These are phyloP conservation scores for Lamprotornis superbus DNA, from an alignment of 2,113 vertebrate genomes.

Conservation along the genomic window DNA sequence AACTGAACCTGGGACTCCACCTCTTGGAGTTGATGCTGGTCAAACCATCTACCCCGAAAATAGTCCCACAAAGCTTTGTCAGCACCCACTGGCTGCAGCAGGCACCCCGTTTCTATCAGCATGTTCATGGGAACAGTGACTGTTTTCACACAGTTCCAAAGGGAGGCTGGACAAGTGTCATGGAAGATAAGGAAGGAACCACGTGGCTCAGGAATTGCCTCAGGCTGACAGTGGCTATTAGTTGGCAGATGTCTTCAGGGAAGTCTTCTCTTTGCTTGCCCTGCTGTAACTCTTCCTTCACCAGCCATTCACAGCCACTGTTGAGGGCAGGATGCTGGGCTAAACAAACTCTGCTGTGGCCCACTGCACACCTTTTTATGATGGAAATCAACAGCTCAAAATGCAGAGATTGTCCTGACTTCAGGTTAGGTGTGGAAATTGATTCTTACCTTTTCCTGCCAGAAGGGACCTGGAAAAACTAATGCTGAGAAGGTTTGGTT, in stretches of 20 bases:
- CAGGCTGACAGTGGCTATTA: neutral
- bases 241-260: neutral
- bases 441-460: neutral
- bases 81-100: neutral
- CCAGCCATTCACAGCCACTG: neutral
- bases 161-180: neutral
- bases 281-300: neutral
- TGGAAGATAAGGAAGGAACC: neutral
- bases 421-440: neutral
- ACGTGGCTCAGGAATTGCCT: neutral
- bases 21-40: neutral
- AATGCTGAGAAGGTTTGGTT: neutral
- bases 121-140: neutral
- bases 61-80: neutral
- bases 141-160: neutral
- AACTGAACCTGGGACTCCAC: neutral
- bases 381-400: neutral
- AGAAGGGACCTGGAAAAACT: neutral
- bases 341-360: neutral
- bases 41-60: neutral
- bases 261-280: neutral
- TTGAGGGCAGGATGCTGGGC: neutral
- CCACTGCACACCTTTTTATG: neutral
- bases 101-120: rapidly evolving
- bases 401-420: neutral